Evolutionary conservation across 2,113 vertebrate genomes (phyloP), one percentile per base, ranked within the genome.

Genomic region (Siniperca chuatsi): DNA sequence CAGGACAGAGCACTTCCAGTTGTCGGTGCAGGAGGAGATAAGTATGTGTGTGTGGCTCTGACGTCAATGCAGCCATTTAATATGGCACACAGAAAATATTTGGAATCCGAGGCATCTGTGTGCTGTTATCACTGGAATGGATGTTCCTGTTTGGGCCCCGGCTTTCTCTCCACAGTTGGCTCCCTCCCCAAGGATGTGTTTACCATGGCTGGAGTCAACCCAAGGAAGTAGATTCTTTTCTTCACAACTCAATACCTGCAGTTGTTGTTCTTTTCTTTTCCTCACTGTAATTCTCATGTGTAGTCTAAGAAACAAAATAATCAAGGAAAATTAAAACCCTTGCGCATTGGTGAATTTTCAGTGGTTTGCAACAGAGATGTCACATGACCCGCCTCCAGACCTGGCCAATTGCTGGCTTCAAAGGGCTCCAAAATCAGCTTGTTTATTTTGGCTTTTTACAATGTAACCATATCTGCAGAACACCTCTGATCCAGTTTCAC

Each of bases 71-170:
- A 92, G 83, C 91, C 92, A 95, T 92, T 96, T 93, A 94, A 93
- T 91, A 90, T 67, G 89, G 92, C 92, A 85, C 89, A 79, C 91
- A 84, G 78, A 92, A 95, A 95, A 95, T 94, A 95, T 90, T 86
- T 88, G 94, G 93, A 96, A 97, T 96, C 88, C 76, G 87, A 95
- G 95, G 94, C 91, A 96, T 96, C 90, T 96, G 94, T 62, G 44
- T 68, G 37, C 78, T 77, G 37, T 86, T 85, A 65, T 85, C 81
- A 73, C n/a, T 15, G 8, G 64, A 48, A 81, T 79, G 66, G 78
- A 77, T 46, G 75, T 75, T 86, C 77, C 82, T 84, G 73, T 61
- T 66, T 29, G 33, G 76, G 57, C 48, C 35, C 20, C 2, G 15
- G 44, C 54, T 55, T 57, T 72, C 67, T n/a, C 57, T 52, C 58